phyloP scores from a whole-genome alignment of 2,888 invertebrate species.

The Lithophane socia region DNA sequence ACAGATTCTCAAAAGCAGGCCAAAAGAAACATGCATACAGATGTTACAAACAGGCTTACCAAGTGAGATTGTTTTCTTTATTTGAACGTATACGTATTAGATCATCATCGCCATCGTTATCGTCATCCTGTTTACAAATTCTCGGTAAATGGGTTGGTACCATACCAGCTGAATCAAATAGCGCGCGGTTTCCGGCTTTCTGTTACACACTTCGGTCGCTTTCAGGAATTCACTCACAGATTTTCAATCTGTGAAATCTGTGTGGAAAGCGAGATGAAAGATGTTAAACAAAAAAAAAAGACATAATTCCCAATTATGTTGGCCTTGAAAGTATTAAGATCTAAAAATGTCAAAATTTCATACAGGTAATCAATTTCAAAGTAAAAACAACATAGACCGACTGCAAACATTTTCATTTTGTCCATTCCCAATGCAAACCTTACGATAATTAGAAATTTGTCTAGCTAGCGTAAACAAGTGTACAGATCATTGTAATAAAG shows the following conservation, averaged over 20 bases:
- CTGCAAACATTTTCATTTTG: not conserved
- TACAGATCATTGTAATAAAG: not conserved
- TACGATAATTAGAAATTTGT: not conserved
- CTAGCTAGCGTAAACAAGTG: not conserved
- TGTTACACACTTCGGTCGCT: too few relatives aligned
- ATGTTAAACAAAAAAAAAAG: not conserved
- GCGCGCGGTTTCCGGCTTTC: too few relatives aligned
- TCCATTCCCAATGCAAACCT: not conserved
- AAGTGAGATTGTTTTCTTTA: slow-evolving; percentile 87
- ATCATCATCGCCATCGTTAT: too few relatives aligned
- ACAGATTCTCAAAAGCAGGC: slow-evolving; percentile 97
- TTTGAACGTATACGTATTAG: not conserved
- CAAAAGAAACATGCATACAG: slow-evolving; percentile 97
- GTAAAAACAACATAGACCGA: not conserved
- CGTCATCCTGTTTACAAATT: too few relatives aligned
- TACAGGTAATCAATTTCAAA: not conserved
- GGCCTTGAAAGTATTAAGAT: not conserved
- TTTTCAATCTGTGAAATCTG: too few relatives aligned
- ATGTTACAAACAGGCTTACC: slow-evolving; percentile 97
- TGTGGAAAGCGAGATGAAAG: too few relatives aligned
- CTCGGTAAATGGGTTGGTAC: too few relatives aligned
- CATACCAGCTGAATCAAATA: too few relatives aligned
- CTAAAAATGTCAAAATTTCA: not conserved
- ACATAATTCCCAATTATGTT: not conserved
- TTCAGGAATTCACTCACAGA: too few relatives aligned